phyloP scores from a whole-genome alignment of 2,113 vertebrate genomes.

The Elephantulus edwardii region DNA sequence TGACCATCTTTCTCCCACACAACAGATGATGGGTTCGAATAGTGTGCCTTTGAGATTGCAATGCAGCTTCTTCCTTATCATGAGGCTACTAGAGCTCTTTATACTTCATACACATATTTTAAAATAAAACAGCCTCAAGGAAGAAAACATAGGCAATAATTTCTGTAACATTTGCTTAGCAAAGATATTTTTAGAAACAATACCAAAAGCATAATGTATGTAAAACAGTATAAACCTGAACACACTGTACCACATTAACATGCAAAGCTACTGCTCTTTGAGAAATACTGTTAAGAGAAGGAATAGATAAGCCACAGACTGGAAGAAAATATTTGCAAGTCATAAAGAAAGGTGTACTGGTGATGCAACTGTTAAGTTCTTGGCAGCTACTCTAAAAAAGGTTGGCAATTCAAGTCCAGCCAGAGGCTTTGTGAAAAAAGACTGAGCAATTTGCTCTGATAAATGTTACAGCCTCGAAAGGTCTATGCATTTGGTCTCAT shows the following conservation, averaged over 20 bases:
- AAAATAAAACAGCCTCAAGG: too few relatives aligned
- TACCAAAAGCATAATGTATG: constrained; percentile 7
- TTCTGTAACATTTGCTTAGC: background rate
- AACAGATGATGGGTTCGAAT: too few relatives aligned
- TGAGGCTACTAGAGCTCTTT: too few relatives aligned
- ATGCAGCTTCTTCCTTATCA: too few relatives aligned
- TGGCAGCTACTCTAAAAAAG: background rate
- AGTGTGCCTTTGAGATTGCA: too few relatives aligned
- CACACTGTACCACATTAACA: background rate
- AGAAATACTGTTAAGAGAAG: background rate
- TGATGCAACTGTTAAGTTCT: background rate
- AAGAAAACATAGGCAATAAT: background rate
- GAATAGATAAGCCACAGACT: background rate
- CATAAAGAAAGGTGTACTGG: background rate
- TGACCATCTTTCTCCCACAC: too few relatives aligned
- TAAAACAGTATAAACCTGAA: too few relatives aligned
- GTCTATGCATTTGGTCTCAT: background rate
- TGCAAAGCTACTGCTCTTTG: constrained; percentile 9
- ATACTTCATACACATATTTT: too few relatives aligned
- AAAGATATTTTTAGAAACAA: background rate
- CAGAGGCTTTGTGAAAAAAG: background rate
- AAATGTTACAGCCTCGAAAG: background rate
- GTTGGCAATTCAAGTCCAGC: background rate
- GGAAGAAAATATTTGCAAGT: background rate
- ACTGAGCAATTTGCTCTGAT: background rate